Evolutionary conservation across 1,140 invertebrate species (phyloP), one percentile per base, ranked within the genome.

Genomic region (Triops longicaudatus): DNA sequence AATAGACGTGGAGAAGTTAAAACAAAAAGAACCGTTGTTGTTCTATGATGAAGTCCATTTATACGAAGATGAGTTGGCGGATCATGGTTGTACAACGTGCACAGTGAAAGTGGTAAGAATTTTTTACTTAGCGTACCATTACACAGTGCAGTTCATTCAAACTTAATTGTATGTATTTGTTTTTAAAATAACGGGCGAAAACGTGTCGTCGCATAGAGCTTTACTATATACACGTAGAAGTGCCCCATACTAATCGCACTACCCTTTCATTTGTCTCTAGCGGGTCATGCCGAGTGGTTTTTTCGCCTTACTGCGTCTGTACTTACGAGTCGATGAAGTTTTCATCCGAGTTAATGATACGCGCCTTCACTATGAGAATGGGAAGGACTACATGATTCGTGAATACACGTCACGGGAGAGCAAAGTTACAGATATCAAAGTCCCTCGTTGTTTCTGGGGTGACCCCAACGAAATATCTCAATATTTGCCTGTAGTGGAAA

Each of bases 11-110:
- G 93, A 98, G 80, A 91, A 95, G 82, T 85, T 99, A 26, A 97
- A 94, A 85, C 86, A 89, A 79, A 91, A 90, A 82, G 97, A 99
- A 78, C 90, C 93, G 83, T 99, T 99, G 78, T 83, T 96, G 0
- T 99, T 98, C 84, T 99, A 96, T 85, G 90, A 95, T 80, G 95
- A 98, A 84, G 85, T 99, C 42, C 91, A 92, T 27, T 85, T 99
- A 1, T 99, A 94, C 87, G 98, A 99, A 87, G 98, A 99, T 87
- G 98, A 99, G 85, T 85, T 99, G 73, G 96, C 98, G 83, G 98
- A 99, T 86, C 95, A 99, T 88, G 98, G 98, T 26, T 91, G 95
- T 76, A 94, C 97, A 0, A 89, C 91, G 73, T 88, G 91, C 80
- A 93, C 91, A 80, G 93, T 97, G 0, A 98, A 98, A 91, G 96